Evolutionary conservation across 2,113 vertebrate genomes (phyloP).

Genomic region (Chlorodrepanis virens): DNA sequence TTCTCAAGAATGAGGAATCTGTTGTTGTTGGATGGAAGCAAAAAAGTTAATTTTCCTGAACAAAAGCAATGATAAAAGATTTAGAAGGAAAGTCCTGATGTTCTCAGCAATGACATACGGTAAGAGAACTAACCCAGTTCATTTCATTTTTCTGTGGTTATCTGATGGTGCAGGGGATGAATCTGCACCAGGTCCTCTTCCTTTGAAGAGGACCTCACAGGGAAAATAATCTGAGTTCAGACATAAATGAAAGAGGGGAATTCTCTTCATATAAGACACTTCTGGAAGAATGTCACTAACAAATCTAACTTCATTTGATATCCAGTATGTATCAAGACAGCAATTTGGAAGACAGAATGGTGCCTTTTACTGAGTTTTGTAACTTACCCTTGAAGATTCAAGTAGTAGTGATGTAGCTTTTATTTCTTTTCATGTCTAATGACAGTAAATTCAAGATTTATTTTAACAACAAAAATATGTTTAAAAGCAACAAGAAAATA

Average conservation of each 20-base stretch:
- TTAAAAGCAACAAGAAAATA: neutral
- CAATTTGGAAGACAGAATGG: neutral
- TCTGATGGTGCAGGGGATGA: neutral
- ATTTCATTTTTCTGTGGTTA: neutral
- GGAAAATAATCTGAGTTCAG: neutral
- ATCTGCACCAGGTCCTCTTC: neutral
- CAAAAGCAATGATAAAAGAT: neutral
- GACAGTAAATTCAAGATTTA: neutral
- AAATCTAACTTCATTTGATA: neutral
- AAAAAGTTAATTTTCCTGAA: neutral
- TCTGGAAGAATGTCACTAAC: neutral
- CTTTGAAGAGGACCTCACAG: neutral
- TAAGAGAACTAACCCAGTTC: neutral
- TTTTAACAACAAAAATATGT: neutral
- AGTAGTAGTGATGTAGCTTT: neutral
- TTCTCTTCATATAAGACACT: neutral
- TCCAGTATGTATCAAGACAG: neutral
- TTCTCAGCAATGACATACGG: neutral
- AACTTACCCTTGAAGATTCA: neutral
- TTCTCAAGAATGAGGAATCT: neutral
- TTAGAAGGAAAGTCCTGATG: neutral
- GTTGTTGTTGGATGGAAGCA: neutral
- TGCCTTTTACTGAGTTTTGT: neutral
- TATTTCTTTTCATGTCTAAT: neutral
- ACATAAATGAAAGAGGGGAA: neutral